Evolutionary conservation across 1,140 invertebrate species (phyloP), one percentile per base, ranked within the genome.

Genomic region (Tribolium castaneum): DNA sequence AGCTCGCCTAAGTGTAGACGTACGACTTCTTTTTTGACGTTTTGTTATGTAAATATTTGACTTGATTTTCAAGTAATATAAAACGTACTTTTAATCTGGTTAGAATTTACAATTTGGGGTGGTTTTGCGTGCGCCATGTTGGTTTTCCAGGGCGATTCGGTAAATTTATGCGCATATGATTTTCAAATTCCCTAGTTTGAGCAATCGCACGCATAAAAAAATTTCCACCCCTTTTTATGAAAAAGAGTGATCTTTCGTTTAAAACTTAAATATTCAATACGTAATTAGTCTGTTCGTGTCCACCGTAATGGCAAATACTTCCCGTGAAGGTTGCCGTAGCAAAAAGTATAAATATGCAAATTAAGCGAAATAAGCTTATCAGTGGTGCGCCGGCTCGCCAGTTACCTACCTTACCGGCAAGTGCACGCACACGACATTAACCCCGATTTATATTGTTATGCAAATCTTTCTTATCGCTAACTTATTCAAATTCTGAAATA

Each of bases 381-480:
- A 80, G 79, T 82, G 81, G 81, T 81, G 80, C 80, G 75, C 78
- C 71, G 74, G 76, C 80, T 82, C 72, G 82, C 76, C 51, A 78
- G 80, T 83, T 84, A 70, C 75, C 82, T 84, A 81, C 80, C 78
- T 83, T 80, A 81, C 79, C 81, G 83, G 81, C 78, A 81, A 81
- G 84, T 81, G 84, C 86, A 86, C 86, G 86, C 85, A 87, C 85
- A 85, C 83, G 82, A 84, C 85, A 87, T 87, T 87, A 87, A 86
- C 85, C 85, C 85, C 86, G 85, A 87, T 87, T 87, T 87, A 87
- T 86, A 87, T 86, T 87, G 86, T 86, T 87, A 87, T 87, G 86
- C 82, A 87, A 87, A 87, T 87, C 71, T 71, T 54, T 62, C 83
- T 85, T 85, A 86, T 85, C 84, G 78, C 70, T 78, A 80, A 83